Evolutionary conservation across 2,797 vertebrate genomes (phyloP), one percentile per base, ranked within the genome.

Genomic region (Botia kubotai): DNA sequence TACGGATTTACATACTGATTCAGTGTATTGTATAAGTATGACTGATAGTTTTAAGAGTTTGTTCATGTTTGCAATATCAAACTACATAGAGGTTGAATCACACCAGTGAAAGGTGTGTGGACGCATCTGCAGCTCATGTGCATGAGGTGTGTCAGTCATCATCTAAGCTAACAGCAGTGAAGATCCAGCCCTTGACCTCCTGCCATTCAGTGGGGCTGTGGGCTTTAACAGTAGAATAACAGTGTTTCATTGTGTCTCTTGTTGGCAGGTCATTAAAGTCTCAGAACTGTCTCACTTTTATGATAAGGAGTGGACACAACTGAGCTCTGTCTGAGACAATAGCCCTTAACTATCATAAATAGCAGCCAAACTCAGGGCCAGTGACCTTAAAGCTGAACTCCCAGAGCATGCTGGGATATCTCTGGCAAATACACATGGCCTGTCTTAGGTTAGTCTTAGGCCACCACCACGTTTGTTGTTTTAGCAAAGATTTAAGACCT

Each of bases 151-250:
- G 43, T 46, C 8, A 26, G 23, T 26, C 23, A 26, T 26, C 23
- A 26, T 26, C 23, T 26, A 26, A 26, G 2, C 23, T 26, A 26
- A 26, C 23, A 26, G 23, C 23, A 26, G 23, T 26, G 23, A 26
- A 26, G 23, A 26, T 90, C 90, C 89, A 91, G 90, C 91, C 87
- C 89, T 90, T 92, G 92, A 93, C 92, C 92, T 92, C 91, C 93
- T 88, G 89, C 87, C 89, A 83, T 87, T 90, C 89, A 89, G 90
- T 87, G 84, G 86, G 85, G 88, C 89, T 86, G 84, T 92, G 92
- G 90, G 84, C 90, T 93, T 92, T 93, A 93, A 95, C 93, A 93
- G 92, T 93, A 92, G 88, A 89, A 90, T 92, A 91, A 93, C 91
- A 86, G 90, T 83, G 84, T 88, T 94, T 94, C 93, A 94, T 92